Base-by-base conservation (phyloP, 1,140 invertebrate genomes). In the Trachymyrmex septentrionalis region DNA sequence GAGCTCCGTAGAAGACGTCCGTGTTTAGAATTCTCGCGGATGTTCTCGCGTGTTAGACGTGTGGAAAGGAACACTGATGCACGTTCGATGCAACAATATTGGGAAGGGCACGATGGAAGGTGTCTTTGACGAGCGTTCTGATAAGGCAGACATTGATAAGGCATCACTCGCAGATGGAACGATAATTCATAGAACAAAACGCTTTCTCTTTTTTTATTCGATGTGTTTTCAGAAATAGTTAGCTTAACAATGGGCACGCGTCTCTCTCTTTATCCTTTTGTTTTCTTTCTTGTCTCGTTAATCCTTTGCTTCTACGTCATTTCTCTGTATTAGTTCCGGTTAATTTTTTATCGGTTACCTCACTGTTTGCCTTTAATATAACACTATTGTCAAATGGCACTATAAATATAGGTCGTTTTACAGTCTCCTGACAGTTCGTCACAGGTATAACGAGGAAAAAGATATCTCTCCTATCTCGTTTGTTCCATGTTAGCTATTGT, bases 161-260 rank as follows among this genome's bases (percentile, higher is more conserved):
- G 34, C 34, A 38, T 38, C 34, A 27, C 30, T 63, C 59, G 16
- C 59, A 12, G 3, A 27, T 63, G 9, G 34, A 2, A 6, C n/a
- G 21, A 63, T 63, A 77, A 77, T 2, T 77, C 10, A 61, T 21
- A 5, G 16, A 27, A 6, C 21, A 30, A 4, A 57, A 16, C 6
- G 24, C 64, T 89, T 88, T 81, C 59, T 30, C 75, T 87, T 85
- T 85, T 61, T 66, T 38, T 50, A 21, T 6, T 6, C 16, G 38
- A 44, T 44, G 38, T 44, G 1, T 53, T n/a, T 72, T 50, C 24
- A 57, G 30, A 81, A 64, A 71, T 50, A 34, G 24, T 73, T 27
- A 21, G 2, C 34, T 16, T 59, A 16, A 86, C 63, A 88, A 86
- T 88, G 34, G 59, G 21, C 82, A 90, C 82, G 84, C 81, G 86